Base-by-base conservation (phyloP, 1,140 invertebrate species). In the Cryptotermes secundus region DNA sequence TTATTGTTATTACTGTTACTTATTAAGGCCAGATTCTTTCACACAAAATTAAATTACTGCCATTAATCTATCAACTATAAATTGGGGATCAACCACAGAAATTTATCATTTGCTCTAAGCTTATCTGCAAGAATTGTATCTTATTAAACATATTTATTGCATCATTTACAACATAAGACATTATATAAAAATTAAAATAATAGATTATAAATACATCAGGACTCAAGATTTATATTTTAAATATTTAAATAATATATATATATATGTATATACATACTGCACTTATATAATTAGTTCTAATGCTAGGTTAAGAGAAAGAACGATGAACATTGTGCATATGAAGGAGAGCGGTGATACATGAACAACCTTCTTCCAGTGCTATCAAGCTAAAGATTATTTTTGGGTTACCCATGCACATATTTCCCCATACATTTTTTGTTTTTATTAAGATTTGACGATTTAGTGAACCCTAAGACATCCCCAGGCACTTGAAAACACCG, bases 281-380 rank as follows among this genome's bases (percentile, higher is more conserved):
- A 59, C 53, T 59, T 22, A 59, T 31, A 72, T 26, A 72, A 72
- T 72, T 72, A 72, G 59, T 72, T n/a, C 59, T 72, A 72, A n/a
- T 72, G 10, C 59, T 72, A 72, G 16, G 59, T 72, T 72, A 72
- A 49, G 59, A 72, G 59, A 72, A 72, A 72, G 26, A 26, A 22
- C 6, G 14, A n/a, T 72, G 59, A 72, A 72, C 59, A 72, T 31
- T 26, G 59, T 72, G n/a, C 31, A 72, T 72, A 72, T 72, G 59
- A 72, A 31, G 59, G 59, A 72, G 59, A 72, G n/a, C 59, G 31
- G n/a, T 31, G n/a, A 26, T 59, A 22, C 26, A 14, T 72, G 59
- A 72, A n/a, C 59, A 72, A n/a, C 9, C n/a, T 72, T 26, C 26
- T 31, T 10, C 26, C 19, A 49, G 14, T 22, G 14, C 45, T 49